Conservation (phyloP, 2,797 vertebrate species). For the Gymnocypris eckloni region DNA sequence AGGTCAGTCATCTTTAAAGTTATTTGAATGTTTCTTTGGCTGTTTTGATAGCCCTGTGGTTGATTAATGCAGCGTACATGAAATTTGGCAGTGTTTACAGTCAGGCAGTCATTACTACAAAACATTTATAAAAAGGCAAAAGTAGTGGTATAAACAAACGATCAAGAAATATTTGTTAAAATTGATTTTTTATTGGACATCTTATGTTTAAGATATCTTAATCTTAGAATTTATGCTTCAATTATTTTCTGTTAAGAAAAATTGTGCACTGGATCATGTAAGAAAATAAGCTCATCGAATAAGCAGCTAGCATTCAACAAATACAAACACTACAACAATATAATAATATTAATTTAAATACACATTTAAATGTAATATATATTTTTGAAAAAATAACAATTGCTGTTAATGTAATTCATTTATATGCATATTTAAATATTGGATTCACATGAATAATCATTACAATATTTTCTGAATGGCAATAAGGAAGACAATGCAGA, state of each 20-base stretch:
- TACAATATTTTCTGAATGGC: neutral
- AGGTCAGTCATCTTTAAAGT: conserved; percentile 17
- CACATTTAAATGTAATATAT: neutral
- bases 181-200: neutral
- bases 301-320: neutral
- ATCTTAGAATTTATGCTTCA: neutral
- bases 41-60: conserved; percentile 1
- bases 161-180: neutral
- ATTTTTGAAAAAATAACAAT: neutral
- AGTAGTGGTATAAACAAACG: neutral
- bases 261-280: neutral
- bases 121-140: neutral
- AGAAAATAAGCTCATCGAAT: neutral
- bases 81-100: neutral
- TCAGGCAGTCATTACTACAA: neutral
- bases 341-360: neutral
- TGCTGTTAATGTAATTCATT: neutral
- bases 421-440: neutral
- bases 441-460: neutral
- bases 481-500: neutral
- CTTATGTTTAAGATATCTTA: neutral
- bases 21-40: neutral
- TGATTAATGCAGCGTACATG: conserved; percentile 8
- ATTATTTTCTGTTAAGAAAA: neutral
- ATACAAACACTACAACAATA: neutral